These are phyloP conservation scores for Pipistrellus nathusii DNA, from an alignment of 2,797 vertebrate species.

Conservation along the genomic window DNA sequence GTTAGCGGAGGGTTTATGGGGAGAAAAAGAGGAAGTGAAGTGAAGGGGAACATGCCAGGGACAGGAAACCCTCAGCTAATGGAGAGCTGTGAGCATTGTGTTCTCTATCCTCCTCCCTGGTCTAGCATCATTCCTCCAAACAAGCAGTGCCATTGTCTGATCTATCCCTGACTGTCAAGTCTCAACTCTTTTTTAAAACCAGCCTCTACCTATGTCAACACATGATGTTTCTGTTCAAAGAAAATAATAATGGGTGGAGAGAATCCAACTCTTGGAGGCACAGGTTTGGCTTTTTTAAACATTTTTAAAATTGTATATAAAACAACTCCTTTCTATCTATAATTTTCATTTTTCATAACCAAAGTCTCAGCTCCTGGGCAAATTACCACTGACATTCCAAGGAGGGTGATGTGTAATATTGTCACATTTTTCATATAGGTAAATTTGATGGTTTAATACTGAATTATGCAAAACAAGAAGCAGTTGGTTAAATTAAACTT, in stretches of 20 bases:
- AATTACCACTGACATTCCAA: constrained; percentile 59
- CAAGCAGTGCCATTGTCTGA: not conserved
- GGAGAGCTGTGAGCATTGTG: not conserved
- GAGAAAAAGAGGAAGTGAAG: not conserved
- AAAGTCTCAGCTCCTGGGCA: not conserved
- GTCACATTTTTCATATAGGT: constrained; percentile 52
- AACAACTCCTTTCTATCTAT: not conserved
- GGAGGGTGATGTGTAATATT: constrained; percentile 37
- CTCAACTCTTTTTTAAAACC: not conserved
- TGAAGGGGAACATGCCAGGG: not conserved
- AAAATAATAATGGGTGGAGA: not conserved
- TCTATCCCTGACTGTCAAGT: not conserved
- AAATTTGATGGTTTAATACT: constrained; percentile 71
- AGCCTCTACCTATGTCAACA: not conserved
- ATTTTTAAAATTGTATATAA: constrained; percentile 14
- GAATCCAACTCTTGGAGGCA: not conserved
- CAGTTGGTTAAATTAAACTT: constrained; percentile 68
- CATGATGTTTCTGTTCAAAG: not conserved
- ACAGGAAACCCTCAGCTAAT: not conserved
- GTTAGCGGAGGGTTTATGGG: not conserved
- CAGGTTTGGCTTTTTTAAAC: not conserved
- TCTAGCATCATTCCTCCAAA: not conserved
- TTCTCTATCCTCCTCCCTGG: not conserved
- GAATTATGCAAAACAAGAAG: constrained; percentile 72
- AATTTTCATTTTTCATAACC: constrained; percentile 48